A percentile compares a stretch with the other conserved stretches of the same genome.
phyloP scores from a whole-genome alignment of 2,888 invertebrate species.

The Philonicus albiceps region DNA sequence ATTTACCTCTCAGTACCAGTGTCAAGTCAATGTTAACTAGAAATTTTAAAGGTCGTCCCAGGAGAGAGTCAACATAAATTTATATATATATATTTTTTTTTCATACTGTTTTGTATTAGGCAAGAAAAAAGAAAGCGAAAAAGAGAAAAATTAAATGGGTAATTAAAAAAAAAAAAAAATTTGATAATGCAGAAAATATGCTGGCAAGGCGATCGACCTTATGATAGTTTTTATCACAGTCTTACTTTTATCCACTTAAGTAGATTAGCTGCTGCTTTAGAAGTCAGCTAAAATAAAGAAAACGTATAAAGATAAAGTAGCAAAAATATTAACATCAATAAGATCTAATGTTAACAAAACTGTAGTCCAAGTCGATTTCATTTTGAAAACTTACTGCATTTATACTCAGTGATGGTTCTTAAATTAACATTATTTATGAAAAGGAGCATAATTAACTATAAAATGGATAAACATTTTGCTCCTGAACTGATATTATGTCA shows the following conservation, averaged over 20 bases:
- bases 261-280: not conserved
- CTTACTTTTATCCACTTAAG: not conserved
- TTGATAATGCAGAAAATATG: not conserved
- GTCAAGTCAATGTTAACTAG: slow-evolving; percentile 51
- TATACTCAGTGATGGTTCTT: slow-evolving; percentile 8
- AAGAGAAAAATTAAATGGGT: too few relatives aligned
- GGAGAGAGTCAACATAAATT: slow-evolving; percentile 52
- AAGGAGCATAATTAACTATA: not conserved
- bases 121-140: not conserved
- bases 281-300: not conserved
- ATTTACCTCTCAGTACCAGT: slow-evolving; percentile 51
- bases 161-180: not conserved
- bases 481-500: not conserved
- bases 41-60: slow-evolving; percentile 51
- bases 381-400: not conserved
- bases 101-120: not conserved
- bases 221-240: slow-evolving; percentile 5
- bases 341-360: not conserved
- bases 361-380: not conserved
- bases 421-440: not conserved
- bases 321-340: not conserved
- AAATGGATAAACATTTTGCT: not conserved
- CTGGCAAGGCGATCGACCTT: not conserved
- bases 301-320: not conserved
- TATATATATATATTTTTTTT: not conserved